phyloP scores from a whole-genome alignment of 2,797 vertebrate species.

The Ceyx erithaca region DNA sequence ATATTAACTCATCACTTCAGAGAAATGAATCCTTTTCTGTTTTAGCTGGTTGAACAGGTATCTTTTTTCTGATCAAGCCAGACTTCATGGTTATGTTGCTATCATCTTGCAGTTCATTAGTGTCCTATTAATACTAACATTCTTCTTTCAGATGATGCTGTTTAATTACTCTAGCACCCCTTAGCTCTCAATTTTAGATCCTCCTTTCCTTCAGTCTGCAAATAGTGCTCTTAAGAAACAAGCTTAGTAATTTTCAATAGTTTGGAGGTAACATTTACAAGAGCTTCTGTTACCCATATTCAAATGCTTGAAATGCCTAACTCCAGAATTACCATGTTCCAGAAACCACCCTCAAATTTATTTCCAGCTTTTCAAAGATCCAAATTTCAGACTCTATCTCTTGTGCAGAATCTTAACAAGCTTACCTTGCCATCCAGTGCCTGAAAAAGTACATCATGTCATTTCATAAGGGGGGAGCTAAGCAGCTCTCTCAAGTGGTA shows the following conservation, averaged over 20 bases:
- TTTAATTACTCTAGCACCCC: neutral
- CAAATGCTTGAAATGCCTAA: neutral
- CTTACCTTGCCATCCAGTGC: neutral
- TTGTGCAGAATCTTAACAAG: neutral
- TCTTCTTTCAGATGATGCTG: neutral
- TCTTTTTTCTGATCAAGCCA: neutral
- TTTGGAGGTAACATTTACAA: neutral
- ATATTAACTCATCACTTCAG: neutral
- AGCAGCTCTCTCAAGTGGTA: neutral
- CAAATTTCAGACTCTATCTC: neutral
- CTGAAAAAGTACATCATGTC: neutral
- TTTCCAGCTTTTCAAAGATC: neutral
- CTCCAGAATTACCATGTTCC: neutral
- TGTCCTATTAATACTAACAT: neutral
- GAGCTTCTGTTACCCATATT: neutral
- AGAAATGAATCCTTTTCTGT: neutral
- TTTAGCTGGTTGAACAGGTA: neutral
- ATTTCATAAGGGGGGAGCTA: neutral
- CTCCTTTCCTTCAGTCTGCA: neutral
- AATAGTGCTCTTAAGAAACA: neutral
- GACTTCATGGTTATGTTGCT: neutral
- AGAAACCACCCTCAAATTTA: neutral
- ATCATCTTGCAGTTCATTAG: neutral
- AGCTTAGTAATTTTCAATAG: neutral
- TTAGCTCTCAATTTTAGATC: neutral